Conservation (phyloP, 2,797 vertebrate species). For the Molossus alvarezi region DNA sequence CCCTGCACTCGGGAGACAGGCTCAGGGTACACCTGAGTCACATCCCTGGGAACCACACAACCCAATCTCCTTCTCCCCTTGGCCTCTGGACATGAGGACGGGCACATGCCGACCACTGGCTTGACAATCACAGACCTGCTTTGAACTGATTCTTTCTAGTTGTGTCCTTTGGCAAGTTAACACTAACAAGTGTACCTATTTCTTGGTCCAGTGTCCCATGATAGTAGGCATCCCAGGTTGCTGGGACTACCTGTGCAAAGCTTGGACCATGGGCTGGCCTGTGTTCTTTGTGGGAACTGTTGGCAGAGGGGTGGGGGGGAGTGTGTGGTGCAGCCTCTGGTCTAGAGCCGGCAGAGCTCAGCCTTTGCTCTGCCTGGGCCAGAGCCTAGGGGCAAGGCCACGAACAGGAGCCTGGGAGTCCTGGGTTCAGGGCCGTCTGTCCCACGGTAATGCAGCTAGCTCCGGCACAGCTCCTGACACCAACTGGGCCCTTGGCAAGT, state of each 20-base stretch:
- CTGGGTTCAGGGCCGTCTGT: background rate
- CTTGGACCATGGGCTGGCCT: background rate
- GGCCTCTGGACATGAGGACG: background rate
- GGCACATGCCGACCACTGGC: rapidly evolving
- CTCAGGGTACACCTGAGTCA: background rate
- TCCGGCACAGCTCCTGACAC: background rate
- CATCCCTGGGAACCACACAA: background rate
- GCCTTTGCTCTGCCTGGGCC: background rate
- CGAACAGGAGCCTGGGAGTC: background rate
- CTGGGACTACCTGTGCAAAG: background rate
- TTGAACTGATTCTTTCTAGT: background rate
- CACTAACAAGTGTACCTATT: background rate
- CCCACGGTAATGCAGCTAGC: background rate
- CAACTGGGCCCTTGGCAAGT: rapidly evolving
- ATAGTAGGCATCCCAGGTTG: background rate
- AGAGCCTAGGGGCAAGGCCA: background rate
- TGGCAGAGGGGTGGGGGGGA: rapidly evolving
- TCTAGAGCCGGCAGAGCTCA: background rate
- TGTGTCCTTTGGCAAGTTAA: background rate
- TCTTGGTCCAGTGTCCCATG: background rate
- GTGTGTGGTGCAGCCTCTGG: rapidly evolving
- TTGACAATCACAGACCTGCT: background rate
- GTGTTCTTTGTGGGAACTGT: no score
- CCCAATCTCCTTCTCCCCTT: background rate
- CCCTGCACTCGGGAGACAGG: background rate